These are phyloP conservation scores for Thymelicus sylvestris DNA, from an alignment of 2,888 invertebrate species.

Conservation along the genomic window DNA sequence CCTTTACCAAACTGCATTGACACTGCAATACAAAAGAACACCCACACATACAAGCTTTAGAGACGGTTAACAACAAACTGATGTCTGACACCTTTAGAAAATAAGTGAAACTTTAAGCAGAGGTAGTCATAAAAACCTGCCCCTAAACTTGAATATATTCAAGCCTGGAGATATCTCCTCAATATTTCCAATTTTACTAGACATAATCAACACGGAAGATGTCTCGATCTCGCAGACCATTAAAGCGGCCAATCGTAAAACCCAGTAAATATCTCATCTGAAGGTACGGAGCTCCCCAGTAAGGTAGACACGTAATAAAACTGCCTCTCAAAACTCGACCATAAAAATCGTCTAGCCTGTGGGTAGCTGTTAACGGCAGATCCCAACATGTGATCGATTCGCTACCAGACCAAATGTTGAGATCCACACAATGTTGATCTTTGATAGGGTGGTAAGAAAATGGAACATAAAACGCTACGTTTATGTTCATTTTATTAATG, in stretches of 20 bases:
- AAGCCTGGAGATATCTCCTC: not conserved
- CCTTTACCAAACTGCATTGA: no score
- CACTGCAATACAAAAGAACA: no score
- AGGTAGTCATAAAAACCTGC: no score
- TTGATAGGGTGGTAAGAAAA: not conserved
- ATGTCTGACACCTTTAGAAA: no score
- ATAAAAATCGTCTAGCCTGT: slow-evolving; percentile 35
- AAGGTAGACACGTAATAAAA: slow-evolving; percentile 35
- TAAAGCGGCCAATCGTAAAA: slow-evolving; percentile 23
- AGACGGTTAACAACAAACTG: no score
- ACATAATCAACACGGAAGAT: slow-evolving; percentile 2
- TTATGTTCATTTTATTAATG: no score
- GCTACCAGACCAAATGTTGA: not conserved
- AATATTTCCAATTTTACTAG: not conserved
- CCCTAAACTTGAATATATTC: not conserved
- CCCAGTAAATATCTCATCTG: not conserved
- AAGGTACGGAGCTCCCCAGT: not conserved
- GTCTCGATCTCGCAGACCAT: not conserved
- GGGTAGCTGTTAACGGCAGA: slow-evolving; percentile 12
- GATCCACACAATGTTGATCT: not conserved
- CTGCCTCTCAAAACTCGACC: slow-evolving; percentile 32
- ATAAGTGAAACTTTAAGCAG: no score
- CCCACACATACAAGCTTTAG: no score
- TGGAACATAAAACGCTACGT: not conserved
- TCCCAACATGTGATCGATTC: slow-evolving; percentile 4